Percentiles rank a stretch among this genome's conserved stretches.
Evolutionary conservation across 1,140 invertebrate species (phyloP).

Genomic region (Anoplophora glabripennis): DNA sequence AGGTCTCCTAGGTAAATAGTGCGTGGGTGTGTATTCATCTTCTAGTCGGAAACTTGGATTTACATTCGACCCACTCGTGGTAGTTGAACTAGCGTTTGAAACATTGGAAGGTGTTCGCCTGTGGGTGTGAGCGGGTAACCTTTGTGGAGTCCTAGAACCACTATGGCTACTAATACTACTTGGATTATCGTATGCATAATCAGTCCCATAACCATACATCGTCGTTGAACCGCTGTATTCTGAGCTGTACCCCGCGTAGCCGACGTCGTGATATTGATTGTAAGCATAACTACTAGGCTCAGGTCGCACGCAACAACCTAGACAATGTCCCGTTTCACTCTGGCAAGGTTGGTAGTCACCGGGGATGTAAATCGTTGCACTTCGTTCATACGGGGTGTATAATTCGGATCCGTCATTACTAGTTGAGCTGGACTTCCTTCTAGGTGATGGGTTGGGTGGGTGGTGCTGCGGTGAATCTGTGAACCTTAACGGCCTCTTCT

Average conservation of each 20-base stretch:
- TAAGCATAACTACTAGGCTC: slow-evolving; percentile 24
- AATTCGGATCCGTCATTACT: slow-evolving; percentile 60
- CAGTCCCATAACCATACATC: slow-evolving; percentile 45
- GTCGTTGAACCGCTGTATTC: slow-evolving; percentile 46
- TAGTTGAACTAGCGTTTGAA: slow-evolving; percentile 62
- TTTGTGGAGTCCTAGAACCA: slow-evolving; percentile 52
- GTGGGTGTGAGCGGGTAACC: slow-evolving; percentile 55
- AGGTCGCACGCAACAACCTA: slow-evolving; percentile 23
- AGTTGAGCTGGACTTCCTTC: slow-evolving; percentile 66
- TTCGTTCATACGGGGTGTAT: slow-evolving; percentile 51
- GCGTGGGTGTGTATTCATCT: slow-evolving; percentile 58
- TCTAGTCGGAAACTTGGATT: slow-evolving; percentile 62
- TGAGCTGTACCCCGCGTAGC: slow-evolving; percentile 41
- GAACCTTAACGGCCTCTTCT: slow-evolving; percentile 67
- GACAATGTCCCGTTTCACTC: slow-evolving; percentile 30
- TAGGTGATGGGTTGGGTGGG: slow-evolving; percentile 65
- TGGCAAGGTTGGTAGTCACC: slow-evolving; percentile 50
- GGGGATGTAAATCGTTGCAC: slow-evolving; percentile 56
- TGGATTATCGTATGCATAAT: slow-evolving; percentile 62
- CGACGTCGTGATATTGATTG: slow-evolving; percentile 36
- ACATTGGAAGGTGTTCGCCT: slow-evolving; percentile 69
- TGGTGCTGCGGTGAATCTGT: slow-evolving; percentile 75
- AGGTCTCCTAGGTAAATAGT: slow-evolving; percentile 45
- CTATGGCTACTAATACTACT: slow-evolving; percentile 53
- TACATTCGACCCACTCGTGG: slow-evolving; percentile 50